Evolutionary conservation across 2,113 vertebrate species (phyloP).

Genomic region (Apistogramma diplotaenia): DNA sequence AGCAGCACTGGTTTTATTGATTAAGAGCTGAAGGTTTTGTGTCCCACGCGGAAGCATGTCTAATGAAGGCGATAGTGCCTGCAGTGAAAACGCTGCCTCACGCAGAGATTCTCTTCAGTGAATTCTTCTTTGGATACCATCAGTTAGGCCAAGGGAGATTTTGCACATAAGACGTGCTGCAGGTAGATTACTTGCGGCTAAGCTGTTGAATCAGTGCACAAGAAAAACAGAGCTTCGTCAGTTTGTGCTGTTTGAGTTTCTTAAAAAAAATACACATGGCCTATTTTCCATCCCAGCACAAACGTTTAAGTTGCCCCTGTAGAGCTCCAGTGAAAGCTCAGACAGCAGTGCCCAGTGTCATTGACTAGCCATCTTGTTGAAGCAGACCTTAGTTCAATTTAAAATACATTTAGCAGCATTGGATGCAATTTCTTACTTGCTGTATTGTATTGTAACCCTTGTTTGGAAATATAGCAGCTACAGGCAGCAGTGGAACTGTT

Average conservation of each 20-base stretch:
- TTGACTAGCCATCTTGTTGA: conserved; percentile 8
- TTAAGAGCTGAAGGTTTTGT: conserved; percentile 1
- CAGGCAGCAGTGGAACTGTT: conserved; percentile 8
- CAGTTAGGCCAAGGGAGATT: neutral
- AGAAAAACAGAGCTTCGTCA: neutral
- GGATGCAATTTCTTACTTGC: conserved; percentile 18
- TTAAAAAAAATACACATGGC: neutral
- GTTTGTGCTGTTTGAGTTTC: neutral
- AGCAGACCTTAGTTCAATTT: neutral
- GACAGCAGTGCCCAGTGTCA: neutral
- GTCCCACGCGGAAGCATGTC: neutral
- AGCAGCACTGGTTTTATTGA: conserved; percentile 17
- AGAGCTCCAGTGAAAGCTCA: neutral
- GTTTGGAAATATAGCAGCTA: conserved; percentile 20
- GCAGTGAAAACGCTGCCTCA: neutral
- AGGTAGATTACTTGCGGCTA: neutral
- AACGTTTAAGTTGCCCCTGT: neutral
- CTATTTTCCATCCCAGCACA: neutral
- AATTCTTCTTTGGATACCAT: neutral
- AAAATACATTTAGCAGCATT: conserved; percentile 22
- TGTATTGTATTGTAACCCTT: neutral
- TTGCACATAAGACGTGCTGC: neutral
- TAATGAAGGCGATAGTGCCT: neutral
- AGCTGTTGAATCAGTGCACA: neutral
- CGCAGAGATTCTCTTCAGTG: neutral